Evolutionary conservation across 2,888 invertebrate genomes (phyloP).

Genomic region (Leptinotarsa haldemani): DNA sequence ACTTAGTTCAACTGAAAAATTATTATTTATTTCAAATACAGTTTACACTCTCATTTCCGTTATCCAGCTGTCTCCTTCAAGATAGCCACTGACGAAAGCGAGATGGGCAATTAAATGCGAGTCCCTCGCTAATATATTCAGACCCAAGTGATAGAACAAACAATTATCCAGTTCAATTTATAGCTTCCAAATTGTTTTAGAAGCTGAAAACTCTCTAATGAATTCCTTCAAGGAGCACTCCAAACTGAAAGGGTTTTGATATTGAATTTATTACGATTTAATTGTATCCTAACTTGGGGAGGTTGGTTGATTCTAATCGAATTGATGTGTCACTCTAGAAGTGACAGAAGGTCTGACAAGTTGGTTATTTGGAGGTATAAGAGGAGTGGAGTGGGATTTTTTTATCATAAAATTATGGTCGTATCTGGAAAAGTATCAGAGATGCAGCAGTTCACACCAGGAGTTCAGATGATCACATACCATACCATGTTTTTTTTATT

Average conservation of each 20-base stretch:
- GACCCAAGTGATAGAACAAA: conserved; percentile 58
- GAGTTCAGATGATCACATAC: too few relatives aligned
- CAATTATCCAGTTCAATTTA: conserved; percentile 58
- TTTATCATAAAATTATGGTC: not conserved
- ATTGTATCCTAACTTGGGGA: conserved; percentile 45
- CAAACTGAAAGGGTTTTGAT: conserved; percentile 55
- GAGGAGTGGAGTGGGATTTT: not conserved
- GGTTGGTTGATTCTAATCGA: conserved; percentile 11
- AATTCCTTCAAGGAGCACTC: conserved; percentile 53
- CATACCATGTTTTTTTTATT: too few relatives aligned
- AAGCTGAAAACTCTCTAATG: conserved; percentile 56
- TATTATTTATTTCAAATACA: too few relatives aligned
- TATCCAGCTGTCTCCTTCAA: not conserved
- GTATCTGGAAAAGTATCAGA: too few relatives aligned
- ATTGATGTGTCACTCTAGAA: conserved; percentile 5
- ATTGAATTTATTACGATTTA: conserved; percentile 56
- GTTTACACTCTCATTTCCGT: too few relatives aligned
- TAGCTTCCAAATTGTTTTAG: conserved; percentile 55
- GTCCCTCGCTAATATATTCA: conserved; percentile 58
- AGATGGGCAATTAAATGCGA: conserved; percentile 52
- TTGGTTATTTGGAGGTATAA: not conserved
- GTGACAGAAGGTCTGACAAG: not conserved
- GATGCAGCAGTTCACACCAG: too few relatives aligned
- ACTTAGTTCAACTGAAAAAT: too few relatives aligned
- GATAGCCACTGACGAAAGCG: not conserved